Conservation (phyloP, 2,113 vertebrate genomes). For the Alethe castanea region DNA sequence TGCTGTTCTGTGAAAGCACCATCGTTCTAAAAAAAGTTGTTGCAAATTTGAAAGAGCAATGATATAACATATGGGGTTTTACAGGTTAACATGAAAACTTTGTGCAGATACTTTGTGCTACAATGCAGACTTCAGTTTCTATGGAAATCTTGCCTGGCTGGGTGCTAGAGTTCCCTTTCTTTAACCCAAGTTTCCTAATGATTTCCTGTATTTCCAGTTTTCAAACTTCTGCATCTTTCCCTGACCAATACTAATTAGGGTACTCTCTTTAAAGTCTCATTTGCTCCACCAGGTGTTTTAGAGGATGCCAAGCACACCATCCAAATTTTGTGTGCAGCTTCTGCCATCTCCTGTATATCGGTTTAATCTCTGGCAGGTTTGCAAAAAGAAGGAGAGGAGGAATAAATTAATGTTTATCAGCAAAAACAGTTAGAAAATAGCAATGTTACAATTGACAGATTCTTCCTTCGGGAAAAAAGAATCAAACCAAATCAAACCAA, state of each 20-base stretch:
- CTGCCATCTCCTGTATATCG: constrained; percentile 55
- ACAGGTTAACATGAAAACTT: not conserved
- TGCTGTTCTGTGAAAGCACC: not conserved
- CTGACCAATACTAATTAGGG: not conserved
- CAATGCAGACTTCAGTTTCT: not conserved
- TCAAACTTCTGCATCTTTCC: not conserved
- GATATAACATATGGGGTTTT: rapidly evolving
- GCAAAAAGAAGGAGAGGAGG: not conserved
- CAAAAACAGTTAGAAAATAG: not conserved
- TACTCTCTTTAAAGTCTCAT: not conserved
- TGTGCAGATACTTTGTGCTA: not conserved
- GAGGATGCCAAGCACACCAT: not conserved
- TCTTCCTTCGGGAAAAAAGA: not conserved
- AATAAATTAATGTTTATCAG: not conserved
- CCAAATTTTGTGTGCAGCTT: constrained; percentile 31
- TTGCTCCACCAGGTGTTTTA: constrained; percentile 28
- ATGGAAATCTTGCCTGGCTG: not conserved
- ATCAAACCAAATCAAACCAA: not conserved
- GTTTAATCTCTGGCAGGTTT: not conserved
- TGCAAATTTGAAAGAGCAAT: not conserved
- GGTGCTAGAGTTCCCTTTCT: not conserved
- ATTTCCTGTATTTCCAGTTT: not conserved
- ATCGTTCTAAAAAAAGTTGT: not conserved
- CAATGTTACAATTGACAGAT: not conserved
- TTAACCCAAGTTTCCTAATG: not conserved